Conservation (phyloP, 2,888 invertebrate genomes). For the Drosophila anomalata region DNA sequence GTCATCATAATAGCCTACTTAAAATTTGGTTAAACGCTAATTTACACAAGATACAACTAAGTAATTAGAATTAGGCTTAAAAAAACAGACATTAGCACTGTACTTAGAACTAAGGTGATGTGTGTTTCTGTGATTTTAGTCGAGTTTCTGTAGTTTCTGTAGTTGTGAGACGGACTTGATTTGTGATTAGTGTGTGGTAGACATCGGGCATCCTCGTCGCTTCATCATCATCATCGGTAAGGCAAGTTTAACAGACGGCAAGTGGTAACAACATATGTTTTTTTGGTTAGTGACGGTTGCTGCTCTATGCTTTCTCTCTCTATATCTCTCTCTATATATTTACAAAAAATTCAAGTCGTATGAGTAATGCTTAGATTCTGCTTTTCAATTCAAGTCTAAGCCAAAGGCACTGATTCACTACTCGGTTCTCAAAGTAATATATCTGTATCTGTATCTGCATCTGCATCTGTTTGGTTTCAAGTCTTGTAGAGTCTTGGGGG, state of each 20-base stretch:
- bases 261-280: conserved; percentile 44
- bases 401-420: conserved; percentile 70
- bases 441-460: conserved; percentile 21
- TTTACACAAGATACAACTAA: conserved; percentile 75
- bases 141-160: conserved; percentile 35
- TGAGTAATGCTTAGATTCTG: conserved; percentile 54
- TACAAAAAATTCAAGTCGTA: conserved; percentile 34
- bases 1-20: conserved; percentile 64
- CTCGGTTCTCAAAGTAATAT: conserved; percentile 39
- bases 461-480: conserved; percentile 21
- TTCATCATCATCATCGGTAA: conserved; percentile 36
- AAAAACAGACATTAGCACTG: conserved; percentile 61
- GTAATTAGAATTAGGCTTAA: conserved; percentile 64
- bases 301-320: conserved; percentile 37
- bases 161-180: conserved; percentile 65
- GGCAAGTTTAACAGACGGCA: conserved; percentile 71
- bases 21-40: conserved; percentile 76
- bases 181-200: conserved; percentile 40
- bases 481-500: conserved; percentile 2
- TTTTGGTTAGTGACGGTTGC: conserved; percentile 55
- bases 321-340: conserved; percentile 7
- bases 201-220: conserved; percentile 29
- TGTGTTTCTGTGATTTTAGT: conserved; percentile 52
- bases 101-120: conserved; percentile 54
- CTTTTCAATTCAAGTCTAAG: conserved; percentile 65